Conservation (phyloP, 2,797 vertebrate species). For the Lithobates pipiens region DNA sequence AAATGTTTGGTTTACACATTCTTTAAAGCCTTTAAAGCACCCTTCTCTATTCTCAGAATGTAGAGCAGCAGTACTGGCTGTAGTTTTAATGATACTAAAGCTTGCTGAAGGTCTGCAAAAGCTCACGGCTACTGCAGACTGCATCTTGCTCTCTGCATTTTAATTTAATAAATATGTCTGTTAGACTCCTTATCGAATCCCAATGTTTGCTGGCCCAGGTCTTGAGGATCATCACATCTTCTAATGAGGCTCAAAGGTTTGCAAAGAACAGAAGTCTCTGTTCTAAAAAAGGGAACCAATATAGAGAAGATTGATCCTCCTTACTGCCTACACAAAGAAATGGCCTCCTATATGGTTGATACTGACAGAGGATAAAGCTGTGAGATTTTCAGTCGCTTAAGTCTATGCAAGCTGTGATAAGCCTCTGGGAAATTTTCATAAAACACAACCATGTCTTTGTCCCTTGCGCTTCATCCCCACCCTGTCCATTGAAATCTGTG, state of each 20-base stretch:
- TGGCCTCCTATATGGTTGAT: neutral
- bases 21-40: too few species aligned
- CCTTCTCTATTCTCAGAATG: neutral
- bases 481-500: neutral
- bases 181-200: too few species aligned
- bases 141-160: too few species aligned
- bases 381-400: neutral
- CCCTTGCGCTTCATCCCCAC: neutral
- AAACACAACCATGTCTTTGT: slow-evolving; percentile 30
- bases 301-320: neutral
- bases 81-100: too few species aligned
- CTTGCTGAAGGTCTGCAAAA: too few species aligned
- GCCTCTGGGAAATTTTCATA: slow-evolving; percentile 21
- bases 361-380: neutral
- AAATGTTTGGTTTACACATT: too few species aligned
- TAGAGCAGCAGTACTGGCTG: too few species aligned
- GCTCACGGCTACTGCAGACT: too few species aligned
- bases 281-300: neutral
- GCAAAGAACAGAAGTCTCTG: neutral
- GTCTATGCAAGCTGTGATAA: neutral
- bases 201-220: too few species aligned
- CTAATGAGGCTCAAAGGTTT: too few species aligned
- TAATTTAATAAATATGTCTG: too few species aligned
- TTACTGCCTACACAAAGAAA: neutral
- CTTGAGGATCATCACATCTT: too few species aligned